These are phyloP conservation scores for Pseudococcus jackbeardsleyi DNA, from an alignment of 2,888 invertebrate genomes.

Conservation along the genomic window DNA sequence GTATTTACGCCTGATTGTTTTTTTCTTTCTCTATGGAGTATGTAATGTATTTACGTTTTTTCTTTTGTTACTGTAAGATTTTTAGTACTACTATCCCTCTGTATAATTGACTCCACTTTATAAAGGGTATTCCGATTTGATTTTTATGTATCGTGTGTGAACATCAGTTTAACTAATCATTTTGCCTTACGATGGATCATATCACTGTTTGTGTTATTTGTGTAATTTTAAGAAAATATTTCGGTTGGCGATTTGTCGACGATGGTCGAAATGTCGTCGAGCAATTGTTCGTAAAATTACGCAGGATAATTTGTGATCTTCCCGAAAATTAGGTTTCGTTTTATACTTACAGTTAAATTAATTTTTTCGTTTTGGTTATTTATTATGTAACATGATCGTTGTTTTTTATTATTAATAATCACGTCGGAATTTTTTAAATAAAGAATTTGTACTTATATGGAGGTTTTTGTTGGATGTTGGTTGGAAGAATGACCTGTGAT, in stretches of 20 bases:
- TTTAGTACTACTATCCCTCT: background rate
- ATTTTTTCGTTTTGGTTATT: conserved; percentile 55
- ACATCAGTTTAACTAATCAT: background rate
- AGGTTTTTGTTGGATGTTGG: background rate
- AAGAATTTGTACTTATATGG: conserved; percentile 55
- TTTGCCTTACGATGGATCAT: background rate
- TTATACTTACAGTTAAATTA: conserved; percentile 40
- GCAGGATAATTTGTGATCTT: conserved; percentile 20
- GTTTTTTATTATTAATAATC: conserved; percentile 48
- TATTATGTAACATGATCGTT: conserved; percentile 59
- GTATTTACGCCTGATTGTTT: background rate
- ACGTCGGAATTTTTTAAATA: conserved; percentile 55
- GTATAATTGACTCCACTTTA: too few relatives aligned
- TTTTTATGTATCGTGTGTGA: background rate
- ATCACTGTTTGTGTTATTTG: background rate
- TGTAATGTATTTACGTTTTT: background rate
- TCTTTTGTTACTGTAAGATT: background rate
- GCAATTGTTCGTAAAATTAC: background rate
- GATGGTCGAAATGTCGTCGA: too few relatives aligned
- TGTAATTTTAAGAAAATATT: conserved; percentile 34
- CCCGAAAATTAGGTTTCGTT: conserved; percentile 18
- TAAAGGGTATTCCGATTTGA: conserved; percentile 9
- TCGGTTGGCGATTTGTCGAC: too few relatives aligned
- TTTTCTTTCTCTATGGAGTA: background rate
- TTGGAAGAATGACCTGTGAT: too few relatives aligned